phyloP scores from a whole-genome alignment of 2,888 invertebrate genomes.

The Synergus laeviventris region DNA sequence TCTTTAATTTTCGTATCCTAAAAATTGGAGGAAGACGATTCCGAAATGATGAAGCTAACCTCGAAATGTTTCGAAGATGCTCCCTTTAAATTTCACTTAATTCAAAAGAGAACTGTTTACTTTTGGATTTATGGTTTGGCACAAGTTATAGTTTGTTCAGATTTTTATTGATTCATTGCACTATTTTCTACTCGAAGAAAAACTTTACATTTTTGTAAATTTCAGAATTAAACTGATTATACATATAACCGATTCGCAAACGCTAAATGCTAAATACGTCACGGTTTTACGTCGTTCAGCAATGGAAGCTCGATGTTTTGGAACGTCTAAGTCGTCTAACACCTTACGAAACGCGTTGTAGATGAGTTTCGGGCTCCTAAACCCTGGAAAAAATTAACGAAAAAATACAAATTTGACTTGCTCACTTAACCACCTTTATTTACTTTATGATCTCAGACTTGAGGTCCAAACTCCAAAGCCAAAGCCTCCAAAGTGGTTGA shows the following conservation, averaged over 20 bases:
- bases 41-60: conserved; percentile 30
- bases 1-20: conserved; percentile 14
- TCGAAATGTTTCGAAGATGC: conserved; percentile 8
- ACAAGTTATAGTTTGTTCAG: background rate
- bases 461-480: too few relatives aligned
- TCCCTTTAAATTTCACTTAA: conserved; percentile 4
- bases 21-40: background rate
- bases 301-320: background rate
- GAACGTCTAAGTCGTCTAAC: too few relatives aligned
- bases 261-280: background rate
- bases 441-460: background rate
- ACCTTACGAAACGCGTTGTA: background rate
- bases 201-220: background rate
- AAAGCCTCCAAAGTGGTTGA: too few relatives aligned
- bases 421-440: background rate
- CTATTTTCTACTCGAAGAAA: background rate
- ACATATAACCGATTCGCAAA: background rate
- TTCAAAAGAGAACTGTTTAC: background rate
- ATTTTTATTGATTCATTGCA: background rate
- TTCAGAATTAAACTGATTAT: background rate
- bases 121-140: background rate
- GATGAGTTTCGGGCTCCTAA: background rate
- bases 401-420: background rate
- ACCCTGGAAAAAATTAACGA: background rate
- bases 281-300: background rate